Conservation (phyloP, 2,888 invertebrate species). For the Thera britannica region DNA sequence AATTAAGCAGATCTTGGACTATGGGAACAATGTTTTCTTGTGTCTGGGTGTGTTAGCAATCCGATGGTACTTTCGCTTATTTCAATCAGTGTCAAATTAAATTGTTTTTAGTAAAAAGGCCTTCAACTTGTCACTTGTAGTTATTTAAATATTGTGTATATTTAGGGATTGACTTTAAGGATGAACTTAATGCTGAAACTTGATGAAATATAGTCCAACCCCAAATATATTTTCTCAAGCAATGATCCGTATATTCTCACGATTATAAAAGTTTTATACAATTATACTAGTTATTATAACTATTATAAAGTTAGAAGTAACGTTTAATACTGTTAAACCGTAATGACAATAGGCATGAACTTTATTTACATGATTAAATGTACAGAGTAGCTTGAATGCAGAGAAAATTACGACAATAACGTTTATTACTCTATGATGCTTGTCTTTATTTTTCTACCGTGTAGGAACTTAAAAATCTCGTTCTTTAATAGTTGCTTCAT, state of each 20-base stretch:
- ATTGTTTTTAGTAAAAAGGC: no score
- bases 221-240: constrained; percentile 48
- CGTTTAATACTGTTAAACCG: constrained; percentile 22
- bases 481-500: background rate
- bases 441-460: background rate
- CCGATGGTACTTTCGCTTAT: no score
- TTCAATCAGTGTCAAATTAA: no score
- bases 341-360: constrained; percentile 34
- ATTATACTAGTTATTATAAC: constrained; percentile 21
- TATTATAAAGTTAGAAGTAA: constrained; percentile 26
- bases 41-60: no score
- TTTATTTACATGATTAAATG: constrained; percentile 27
- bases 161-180: no score
- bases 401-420: constrained; percentile 10
- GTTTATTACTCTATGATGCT: background rate
- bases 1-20: no score
- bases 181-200: background rate
- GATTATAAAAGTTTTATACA: constrained; percentile 36
- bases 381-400: constrained; percentile 18
- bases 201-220: background rate
- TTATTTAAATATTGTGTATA: no score
- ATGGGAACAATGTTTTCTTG: no score
- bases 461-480: background rate
- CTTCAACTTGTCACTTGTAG: no score
- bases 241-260: constrained; percentile 61